A percentile compares a stretch with the other conserved stretches of the same genome.
These are phyloP conservation scores for Harpalus rufipes DNA, from an alignment of 2,888 invertebrate species.

Conservation along the genomic window DNA sequence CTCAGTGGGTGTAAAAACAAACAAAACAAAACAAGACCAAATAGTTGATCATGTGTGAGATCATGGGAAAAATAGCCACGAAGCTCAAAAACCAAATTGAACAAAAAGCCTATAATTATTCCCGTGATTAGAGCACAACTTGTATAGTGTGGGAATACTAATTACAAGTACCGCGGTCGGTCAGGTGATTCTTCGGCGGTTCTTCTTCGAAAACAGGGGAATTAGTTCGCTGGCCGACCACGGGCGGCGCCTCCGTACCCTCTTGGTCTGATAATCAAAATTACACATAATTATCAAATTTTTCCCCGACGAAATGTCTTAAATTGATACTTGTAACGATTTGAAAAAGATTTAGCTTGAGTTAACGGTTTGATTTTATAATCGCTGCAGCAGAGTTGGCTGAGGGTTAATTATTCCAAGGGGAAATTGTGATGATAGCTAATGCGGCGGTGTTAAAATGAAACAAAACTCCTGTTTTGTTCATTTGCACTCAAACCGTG, in stretches of 20 bases:
- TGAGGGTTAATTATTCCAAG: constrained; percentile 54
- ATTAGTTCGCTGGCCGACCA: constrained; percentile 67
- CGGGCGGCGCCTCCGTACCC: constrained; percentile 70
- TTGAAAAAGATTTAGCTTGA: constrained; percentile 70
- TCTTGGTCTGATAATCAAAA: constrained; percentile 76
- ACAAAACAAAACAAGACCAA: constrained; percentile 47
- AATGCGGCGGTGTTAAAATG: constrained; percentile 56
- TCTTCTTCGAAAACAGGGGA: not conserved
- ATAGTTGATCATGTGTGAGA: constrained; percentile 67
- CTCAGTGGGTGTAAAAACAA: constrained; percentile 60
- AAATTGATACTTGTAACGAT: constrained; percentile 71
- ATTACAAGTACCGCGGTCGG: constrained; percentile 75
- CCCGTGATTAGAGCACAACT: constrained; percentile 75
- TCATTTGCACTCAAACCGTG: constrained; percentile 46
- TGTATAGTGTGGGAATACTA: constrained; percentile 76
- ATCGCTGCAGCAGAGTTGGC: constrained; percentile 30
- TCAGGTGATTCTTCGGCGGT: constrained; percentile 67
- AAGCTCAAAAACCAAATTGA: constrained; percentile 74
- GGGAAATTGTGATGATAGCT: constrained; percentile 57
- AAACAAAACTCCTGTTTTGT: constrained; percentile 48
- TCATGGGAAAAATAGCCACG: constrained; percentile 75
- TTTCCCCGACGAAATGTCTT: constrained; percentile 71
- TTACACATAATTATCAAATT: constrained; percentile 76
- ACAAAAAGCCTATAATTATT: constrained; percentile 76
- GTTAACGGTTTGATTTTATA: constrained; percentile 65